These are phyloP conservation scores for Scaptomyza flava DNA, from an alignment of 2,888 invertebrate species.

Conservation along the genomic window DNA sequence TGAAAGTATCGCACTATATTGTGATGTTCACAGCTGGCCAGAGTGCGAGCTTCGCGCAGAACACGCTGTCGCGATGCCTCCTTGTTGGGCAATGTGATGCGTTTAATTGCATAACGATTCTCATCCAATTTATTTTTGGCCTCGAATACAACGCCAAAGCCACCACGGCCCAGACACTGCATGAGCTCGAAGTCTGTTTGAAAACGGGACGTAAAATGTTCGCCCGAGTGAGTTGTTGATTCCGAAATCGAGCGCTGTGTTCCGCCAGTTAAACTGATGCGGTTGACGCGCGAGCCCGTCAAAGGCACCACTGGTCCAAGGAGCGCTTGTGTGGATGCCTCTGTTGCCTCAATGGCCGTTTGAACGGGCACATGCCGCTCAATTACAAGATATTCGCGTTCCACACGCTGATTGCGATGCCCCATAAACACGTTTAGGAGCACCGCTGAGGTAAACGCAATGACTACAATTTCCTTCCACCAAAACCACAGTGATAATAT, in stretches of 20 bases:
- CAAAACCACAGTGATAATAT: conserved; percentile 92
- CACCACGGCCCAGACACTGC: conserved; percentile 93
- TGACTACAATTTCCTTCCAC: conserved; percentile 93
- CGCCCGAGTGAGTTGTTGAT: conserved; percentile 73
- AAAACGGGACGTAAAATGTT: conserved; percentile 87
- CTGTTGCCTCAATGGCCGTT: conserved; percentile 83
- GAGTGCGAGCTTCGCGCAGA: conserved; percentile 96
- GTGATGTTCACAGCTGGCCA: conserved; percentile 97
- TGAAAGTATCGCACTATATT: conserved; percentile 95
- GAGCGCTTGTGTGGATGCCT: conserved; percentile 77
- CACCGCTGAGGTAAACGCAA: conserved; percentile 90
- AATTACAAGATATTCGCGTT: conserved; percentile 83
- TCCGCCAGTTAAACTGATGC: conserved; percentile 37
- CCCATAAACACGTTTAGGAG: conserved; percentile 89
- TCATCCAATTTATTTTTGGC: conserved; percentile 97
- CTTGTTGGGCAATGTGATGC: conserved; percentile 94
- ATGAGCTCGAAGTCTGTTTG: conserved; percentile 93
- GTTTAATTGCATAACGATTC: conserved; percentile 96
- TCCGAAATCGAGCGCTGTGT: conserved; percentile 74
- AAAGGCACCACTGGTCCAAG: conserved; percentile 66
- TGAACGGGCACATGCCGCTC: conserved; percentile 84
- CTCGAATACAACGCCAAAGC: conserved; percentile 98
- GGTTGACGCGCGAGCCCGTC: conserved; percentile 36
- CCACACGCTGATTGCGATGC: conserved; percentile 82
- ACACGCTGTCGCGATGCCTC: conserved; percentile 93